A percentile compares a stretch with the other conserved stretches of the same genome.
Conservation (phyloP, 2,888 invertebrate genomes). For the Pseudococcus viburni region DNA sequence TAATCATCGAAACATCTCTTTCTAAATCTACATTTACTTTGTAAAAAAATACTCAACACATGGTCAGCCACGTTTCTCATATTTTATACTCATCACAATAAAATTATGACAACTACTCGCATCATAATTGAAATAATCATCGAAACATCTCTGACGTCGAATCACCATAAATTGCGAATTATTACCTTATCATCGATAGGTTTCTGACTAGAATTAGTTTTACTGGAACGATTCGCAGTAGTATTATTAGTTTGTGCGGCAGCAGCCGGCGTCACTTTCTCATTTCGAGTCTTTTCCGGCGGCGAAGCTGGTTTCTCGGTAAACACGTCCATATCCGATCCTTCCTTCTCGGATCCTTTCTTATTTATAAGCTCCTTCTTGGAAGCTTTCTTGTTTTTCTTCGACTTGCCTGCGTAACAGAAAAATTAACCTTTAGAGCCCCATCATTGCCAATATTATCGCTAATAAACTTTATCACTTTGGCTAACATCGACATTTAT, state of each 20-base stretch:
- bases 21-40: too few species aligned
- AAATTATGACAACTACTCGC: constrained; percentile 65
- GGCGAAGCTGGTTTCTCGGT: constrained; percentile 68
- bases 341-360: constrained; percentile 76
- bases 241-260: constrained; percentile 44
- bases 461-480: constrained; percentile 14
- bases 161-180: neutral
- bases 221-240: constrained; percentile 59
- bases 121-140: constrained; percentile 62
- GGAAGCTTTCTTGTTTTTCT: constrained; percentile 71
- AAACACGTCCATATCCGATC: constrained; percentile 75
- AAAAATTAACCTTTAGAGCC: neutral
- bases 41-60: too few species aligned
- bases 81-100: constrained; percentile 36
- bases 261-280: neutral
- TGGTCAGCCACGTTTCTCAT: constrained; percentile 32
- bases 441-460: constrained; percentile 1
- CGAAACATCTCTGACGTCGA: constrained; percentile 19
- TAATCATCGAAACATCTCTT: constrained; percentile 61
- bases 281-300: constrained; percentile 40
- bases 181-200: constrained; percentile 54
- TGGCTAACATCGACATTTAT: neutral
- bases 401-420: constrained; percentile 55
- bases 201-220: constrained; percentile 67
- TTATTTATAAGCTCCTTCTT: constrained; percentile 75